A percentile compares a stretch with the other conserved stretches of the same genome.
phyloP scores from a whole-genome alignment of 1,140 invertebrate species.

The Zophobas atratus region DNA sequence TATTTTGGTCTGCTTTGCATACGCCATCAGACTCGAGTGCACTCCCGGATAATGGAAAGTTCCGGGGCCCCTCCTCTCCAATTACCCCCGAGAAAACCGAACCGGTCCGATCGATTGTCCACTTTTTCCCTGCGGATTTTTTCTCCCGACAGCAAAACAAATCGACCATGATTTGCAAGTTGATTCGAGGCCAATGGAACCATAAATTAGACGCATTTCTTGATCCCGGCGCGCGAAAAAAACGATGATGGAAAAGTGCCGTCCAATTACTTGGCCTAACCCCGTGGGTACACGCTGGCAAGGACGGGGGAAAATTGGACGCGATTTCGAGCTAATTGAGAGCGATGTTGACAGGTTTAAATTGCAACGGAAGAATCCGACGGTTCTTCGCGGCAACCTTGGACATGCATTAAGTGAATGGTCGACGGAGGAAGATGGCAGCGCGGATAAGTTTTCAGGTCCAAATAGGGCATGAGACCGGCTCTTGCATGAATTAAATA shows the following conservation, averaged over 20 bases:
- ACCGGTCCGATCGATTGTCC: background rate
- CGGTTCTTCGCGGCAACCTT: background rate
- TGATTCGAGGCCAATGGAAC: conserved; percentile 31
- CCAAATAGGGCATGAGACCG: conserved; percentile 23
- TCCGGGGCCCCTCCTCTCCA: background rate
- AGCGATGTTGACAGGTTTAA: conserved; percentile 13
- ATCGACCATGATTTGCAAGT: conserved; percentile 45
- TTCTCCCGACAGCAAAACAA: conserved; percentile 8
- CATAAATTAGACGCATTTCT: conserved; percentile 37
- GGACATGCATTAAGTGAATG: conserved; percentile 18
- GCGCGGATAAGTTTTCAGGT: conserved; percentile 3
- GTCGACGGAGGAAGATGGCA: background rate
- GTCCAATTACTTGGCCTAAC: background rate
- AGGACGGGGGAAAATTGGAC: conserved; percentile 14
- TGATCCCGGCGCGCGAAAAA: background rate
- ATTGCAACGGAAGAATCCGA: conserved; percentile 2
- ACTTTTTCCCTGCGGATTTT: conserved; percentile 3
- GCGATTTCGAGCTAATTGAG: conserved; percentile 3
- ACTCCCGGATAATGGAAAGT: conserved; percentile 8
- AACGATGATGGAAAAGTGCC: conserved; percentile 3
- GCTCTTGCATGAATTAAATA: conserved; percentile 24
- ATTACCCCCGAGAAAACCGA: background rate
- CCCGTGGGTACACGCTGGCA: background rate
- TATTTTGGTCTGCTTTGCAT: background rate
- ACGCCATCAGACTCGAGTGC: background rate